phyloP scores from a whole-genome alignment of 1,140 invertebrate species.

The Scaptodrosophila lebanonensis region DNA sequence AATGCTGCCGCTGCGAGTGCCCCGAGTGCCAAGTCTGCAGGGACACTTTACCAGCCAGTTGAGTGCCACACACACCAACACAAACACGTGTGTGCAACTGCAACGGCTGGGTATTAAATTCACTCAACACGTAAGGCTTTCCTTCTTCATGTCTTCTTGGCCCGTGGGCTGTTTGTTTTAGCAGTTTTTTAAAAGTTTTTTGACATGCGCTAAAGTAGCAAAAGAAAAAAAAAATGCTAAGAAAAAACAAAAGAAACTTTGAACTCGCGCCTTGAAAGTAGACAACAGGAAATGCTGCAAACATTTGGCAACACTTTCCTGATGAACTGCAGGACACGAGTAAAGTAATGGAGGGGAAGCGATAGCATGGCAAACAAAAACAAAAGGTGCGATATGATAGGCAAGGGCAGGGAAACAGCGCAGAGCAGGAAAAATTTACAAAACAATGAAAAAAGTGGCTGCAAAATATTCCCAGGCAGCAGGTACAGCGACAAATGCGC shows the following conservation, averaged over 20 bases:
- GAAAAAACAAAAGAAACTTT: constrained; percentile 16
- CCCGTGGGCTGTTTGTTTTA: constrained; percentile 20
- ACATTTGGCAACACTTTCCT: constrained; percentile 68
- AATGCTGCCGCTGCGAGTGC: constrained; percentile 15
- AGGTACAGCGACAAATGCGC: constrained; percentile 4
- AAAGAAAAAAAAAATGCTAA: constrained; percentile 32
- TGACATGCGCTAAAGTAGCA: constrained; percentile 67
- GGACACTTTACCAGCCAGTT: constrained; percentile 41
- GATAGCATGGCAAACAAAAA: constrained; percentile 29
- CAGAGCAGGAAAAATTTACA: constrained; percentile 37
- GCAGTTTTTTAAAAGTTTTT: constrained; percentile 34
- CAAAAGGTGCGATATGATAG: constrained; percentile 13
- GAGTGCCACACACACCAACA: constrained; percentile 18
- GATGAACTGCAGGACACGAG: constrained; percentile 16
- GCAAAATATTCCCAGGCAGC: constrained; percentile 54
- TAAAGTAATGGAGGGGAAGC: constrained; percentile 3
- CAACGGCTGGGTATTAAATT: constrained; percentile 41
- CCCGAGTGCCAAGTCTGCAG: constrained; percentile 11
- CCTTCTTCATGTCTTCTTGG: constrained; percentile 26
- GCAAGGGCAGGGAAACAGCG: not conserved
- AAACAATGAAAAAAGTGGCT: constrained; percentile 34
- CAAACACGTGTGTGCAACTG: constrained; percentile 21
- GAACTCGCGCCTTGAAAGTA: constrained; percentile 40
- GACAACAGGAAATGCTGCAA: constrained; percentile 70
- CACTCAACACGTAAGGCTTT: constrained; percentile 15